These are phyloP conservation scores for Camponotus pennsylvanicus DNA, from an alignment of 1,140 invertebrate genomes.

Conservation along the genomic window DNA sequence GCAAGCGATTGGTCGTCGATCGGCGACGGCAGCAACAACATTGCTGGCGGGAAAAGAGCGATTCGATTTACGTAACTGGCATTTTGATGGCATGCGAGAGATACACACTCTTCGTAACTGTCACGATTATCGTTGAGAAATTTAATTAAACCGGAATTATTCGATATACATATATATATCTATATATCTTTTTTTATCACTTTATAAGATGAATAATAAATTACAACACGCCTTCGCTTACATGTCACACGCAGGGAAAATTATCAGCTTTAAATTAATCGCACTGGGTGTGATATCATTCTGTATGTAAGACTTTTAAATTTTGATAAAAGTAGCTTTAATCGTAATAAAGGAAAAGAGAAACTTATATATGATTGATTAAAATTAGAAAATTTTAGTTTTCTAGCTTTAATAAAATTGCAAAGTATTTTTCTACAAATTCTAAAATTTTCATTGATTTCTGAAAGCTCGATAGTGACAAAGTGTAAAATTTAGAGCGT, in stretches of 20 bases:
- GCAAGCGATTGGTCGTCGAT: constrained; percentile 47
- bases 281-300: background rate
- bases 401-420: background rate
- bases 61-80: constrained; percentile 63
- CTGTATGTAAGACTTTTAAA: background rate
- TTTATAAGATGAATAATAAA: constrained; percentile 36
- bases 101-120: constrained; percentile 58
- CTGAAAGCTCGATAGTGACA: too few relatives aligned
- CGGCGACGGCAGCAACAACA: background rate
- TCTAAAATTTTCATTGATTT: background rate
- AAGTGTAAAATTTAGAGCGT: background rate
- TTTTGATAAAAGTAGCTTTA: background rate
- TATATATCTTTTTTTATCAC: background rate
- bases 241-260: constrained; percentile 13
- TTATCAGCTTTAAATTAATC: constrained; percentile 52
- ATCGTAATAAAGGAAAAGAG: background rate
- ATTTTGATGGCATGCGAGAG: constrained; percentile 59
- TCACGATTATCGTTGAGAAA: constrained; percentile 61
- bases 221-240: constrained; percentile 32
- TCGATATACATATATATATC: constrained; percentile 6
- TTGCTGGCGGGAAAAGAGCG: constrained; percentile 43
- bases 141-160: constrained; percentile 64
- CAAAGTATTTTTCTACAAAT: background rate
- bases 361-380: background rate
- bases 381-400: background rate